Percentiles rank a stretch among this genome's conserved stretches.
Evolutionary conservation across 2,888 invertebrate species (phyloP).

Genomic region (Tiphia femorata): DNA sequence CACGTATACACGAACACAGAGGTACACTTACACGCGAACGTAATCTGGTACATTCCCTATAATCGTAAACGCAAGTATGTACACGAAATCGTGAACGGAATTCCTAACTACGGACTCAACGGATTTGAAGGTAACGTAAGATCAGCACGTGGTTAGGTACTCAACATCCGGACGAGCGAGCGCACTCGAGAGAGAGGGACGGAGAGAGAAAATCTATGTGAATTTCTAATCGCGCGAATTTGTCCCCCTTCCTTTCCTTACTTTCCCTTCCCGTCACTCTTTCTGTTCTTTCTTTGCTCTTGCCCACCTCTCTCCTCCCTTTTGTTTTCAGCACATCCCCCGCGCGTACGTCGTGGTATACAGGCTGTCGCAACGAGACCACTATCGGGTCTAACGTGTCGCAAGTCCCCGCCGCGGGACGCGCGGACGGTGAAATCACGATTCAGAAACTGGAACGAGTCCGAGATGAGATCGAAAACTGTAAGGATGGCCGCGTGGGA

Average conservation of each 20-base stretch:
- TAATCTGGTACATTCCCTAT: no score
- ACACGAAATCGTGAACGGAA: conserved; percentile 7
- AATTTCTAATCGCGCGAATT: conserved; percentile 5
- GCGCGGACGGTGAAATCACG: conserved; percentile 37
- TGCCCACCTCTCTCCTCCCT: background rate
- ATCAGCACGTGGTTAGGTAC: conserved; percentile 13
- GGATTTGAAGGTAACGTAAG: conserved; percentile 29
- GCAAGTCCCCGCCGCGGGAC: conserved; percentile 2
- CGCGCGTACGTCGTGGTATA: background rate
- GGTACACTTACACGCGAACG: no score
- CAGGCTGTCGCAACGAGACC: conserved; percentile 33
- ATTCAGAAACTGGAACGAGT: conserved; percentile 35
- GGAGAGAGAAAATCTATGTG: background rate
- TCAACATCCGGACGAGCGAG: conserved; percentile 6
- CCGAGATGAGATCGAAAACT: conserved; percentile 29
- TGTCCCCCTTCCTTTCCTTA: background rate
- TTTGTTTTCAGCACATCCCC: background rate
- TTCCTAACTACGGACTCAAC: conserved; percentile 7
- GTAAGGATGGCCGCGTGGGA: conserved; percentile 16
- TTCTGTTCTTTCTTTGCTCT: no score
- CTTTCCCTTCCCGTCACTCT: background rate
- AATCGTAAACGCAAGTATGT: conserved; percentile 9
- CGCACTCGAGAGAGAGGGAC: no score
- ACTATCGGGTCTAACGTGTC: conserved; percentile 9
- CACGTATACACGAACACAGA: no score